Conservation (phyloP, 2,797 vertebrate species). For the Epinephelus malabaricus region DNA sequence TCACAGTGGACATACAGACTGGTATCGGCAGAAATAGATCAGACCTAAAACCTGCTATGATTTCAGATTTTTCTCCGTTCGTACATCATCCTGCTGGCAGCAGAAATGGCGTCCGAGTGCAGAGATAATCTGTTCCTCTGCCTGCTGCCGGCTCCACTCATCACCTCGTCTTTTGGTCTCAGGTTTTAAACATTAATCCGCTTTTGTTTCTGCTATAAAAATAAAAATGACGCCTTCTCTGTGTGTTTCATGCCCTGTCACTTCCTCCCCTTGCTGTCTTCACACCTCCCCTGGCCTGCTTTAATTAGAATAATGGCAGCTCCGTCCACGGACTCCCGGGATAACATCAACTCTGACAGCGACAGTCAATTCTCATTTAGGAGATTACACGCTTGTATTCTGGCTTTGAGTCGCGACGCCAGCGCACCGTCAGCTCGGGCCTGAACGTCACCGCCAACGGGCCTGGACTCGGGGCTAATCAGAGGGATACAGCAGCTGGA, state of each 20-base stretch:
- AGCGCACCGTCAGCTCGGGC: background rate
- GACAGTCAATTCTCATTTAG: constrained; percentile 47
- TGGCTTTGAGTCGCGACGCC: background rate
- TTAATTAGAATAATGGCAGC: constrained; percentile 59
- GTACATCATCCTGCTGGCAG: background rate
- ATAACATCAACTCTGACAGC: constrained; percentile 36
- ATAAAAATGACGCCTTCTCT: background rate
- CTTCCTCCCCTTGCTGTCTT: background rate
- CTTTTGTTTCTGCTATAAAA: constrained; percentile 17
- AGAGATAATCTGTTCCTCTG: background rate
- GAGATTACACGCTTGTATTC: constrained; percentile 37
- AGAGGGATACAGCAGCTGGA: background rate
- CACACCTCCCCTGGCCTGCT: background rate
- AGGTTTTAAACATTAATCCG: no score
- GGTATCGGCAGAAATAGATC: no score
- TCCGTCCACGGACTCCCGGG: constrained; percentile 15
- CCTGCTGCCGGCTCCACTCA: background rate
- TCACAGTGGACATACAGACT: background rate
- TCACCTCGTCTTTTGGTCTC: no score
- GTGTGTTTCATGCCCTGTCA: constrained; percentile 13
- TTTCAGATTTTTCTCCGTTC: background rate
- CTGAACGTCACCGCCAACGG: background rate
- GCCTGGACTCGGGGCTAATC: background rate
- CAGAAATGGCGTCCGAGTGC: background rate
- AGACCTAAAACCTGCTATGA: background rate